These are phyloP conservation scores for Acleris emargana DNA, from an alignment of 2,888 invertebrate genomes.

Conservation along the genomic window DNA sequence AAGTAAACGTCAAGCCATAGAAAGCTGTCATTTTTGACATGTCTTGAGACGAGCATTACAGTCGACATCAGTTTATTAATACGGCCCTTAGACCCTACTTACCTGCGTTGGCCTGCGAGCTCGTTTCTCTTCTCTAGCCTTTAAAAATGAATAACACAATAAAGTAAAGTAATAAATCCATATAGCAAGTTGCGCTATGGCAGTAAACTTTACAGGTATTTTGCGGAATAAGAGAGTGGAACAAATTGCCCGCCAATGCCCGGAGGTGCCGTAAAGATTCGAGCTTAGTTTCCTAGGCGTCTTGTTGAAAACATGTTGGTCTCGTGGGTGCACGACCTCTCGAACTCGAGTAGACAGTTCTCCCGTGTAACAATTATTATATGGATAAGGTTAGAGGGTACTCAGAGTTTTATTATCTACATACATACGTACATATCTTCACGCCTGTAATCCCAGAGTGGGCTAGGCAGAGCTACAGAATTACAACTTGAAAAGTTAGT, in stretches of 20 bases:
- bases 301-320: constrained; percentile 59
- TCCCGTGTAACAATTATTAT: constrained; percentile 30
- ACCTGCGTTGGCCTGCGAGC: too few relatives aligned
- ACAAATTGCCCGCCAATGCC: constrained; percentile 64
- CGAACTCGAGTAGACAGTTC: constrained; percentile 40
- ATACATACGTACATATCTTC: too few relatives aligned
- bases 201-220: constrained; percentile 48
- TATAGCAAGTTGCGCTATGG: constrained; percentile 19
- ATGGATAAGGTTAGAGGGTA: constrained; percentile 18
- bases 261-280: constrained; percentile 64
- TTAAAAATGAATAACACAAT: neutral
- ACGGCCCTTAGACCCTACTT: too few relatives aligned
- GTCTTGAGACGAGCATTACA: too few relatives aligned
- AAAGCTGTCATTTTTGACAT: too few relatives aligned
- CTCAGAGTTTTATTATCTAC: neutral
- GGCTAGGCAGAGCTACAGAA: too few relatives aligned
- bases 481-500: too few relatives aligned
- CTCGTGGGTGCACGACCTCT: constrained; percentile 47
- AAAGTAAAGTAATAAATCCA: constrained; percentile 23
- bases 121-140: too few relatives aligned
- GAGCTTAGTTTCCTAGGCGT: constrained; percentile 56
- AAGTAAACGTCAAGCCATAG: too few relatives aligned
- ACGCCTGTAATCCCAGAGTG: too few relatives aligned
- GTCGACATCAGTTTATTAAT: too few relatives aligned
- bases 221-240: constrained; percentile 54